phyloP scores from a whole-genome alignment of 2,888 invertebrate species.

The Trichogramma evanescens region DNA sequence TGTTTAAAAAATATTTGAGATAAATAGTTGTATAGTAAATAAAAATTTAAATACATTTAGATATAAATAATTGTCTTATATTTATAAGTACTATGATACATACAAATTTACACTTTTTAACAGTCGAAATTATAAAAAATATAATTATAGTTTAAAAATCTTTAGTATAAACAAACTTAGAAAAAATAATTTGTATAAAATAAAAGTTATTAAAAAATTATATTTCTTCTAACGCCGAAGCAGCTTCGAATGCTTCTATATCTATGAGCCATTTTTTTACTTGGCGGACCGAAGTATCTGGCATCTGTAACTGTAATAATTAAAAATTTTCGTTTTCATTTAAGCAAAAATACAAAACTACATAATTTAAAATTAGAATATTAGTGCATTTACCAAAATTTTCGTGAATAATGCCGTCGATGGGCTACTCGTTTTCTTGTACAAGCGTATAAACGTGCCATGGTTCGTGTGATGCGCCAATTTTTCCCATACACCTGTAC shows the following conservation, averaged over 20 bases:
- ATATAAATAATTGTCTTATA: no score
- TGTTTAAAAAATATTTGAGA: no score
- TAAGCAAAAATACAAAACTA: not conserved
- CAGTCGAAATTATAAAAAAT: no score
- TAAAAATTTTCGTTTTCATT: not conserved
- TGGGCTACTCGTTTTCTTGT: constrained; percentile 42
- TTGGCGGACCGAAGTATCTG: constrained; percentile 14
- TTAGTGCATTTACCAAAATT: constrained; percentile 10
- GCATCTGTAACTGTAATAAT: constrained; percentile 15
- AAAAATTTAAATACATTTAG: no score
- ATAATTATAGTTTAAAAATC: no score
- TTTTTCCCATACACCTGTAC: constrained; percentile 54
- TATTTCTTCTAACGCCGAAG: not conserved
- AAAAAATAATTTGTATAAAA: not conserved
- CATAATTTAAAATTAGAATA: not conserved
- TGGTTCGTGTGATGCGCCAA: constrained; percentile 53
- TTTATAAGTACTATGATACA: no score
- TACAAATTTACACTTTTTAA: no score
- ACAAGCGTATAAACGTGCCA: constrained; percentile 50
- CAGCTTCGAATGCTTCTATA: constrained; percentile 15
- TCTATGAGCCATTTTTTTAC: constrained; percentile 16
- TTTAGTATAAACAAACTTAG: no score
- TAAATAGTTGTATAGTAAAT: no score
- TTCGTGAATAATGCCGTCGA: constrained; percentile 11
- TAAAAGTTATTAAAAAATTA: not conserved